These are phyloP conservation scores for Agrochola circellaris DNA, from an alignment of 2,888 invertebrate genomes.

Conservation along the genomic window DNA sequence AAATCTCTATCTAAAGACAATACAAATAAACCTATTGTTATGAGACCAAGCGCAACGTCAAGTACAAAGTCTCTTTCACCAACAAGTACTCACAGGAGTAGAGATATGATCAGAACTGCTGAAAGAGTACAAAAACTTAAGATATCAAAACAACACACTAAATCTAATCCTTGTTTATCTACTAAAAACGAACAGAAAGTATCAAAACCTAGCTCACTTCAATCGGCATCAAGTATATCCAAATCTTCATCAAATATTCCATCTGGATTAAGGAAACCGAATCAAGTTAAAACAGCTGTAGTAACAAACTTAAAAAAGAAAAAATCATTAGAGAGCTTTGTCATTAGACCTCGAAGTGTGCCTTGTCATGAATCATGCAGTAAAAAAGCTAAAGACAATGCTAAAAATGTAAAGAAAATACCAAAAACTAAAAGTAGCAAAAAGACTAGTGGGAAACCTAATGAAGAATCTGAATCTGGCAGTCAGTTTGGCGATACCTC, in stretches of 20 bases:
- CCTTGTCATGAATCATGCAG: slow-evolving; percentile 83
- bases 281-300: slow-evolving; percentile 82
- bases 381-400: slow-evolving; percentile 80
- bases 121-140: slow-evolving; percentile 86
- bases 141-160: slow-evolving; percentile 77
- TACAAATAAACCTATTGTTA: slow-evolving; percentile 63
- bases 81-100: slow-evolving; percentile 81
- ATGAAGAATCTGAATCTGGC: slow-evolving; percentile 75
- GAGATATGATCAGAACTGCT: slow-evolving; percentile 88
- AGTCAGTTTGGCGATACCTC: slow-evolving; percentile 87
- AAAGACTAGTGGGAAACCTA: slow-evolving; percentile 68
- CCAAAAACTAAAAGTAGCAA: slow-evolving; percentile 74
- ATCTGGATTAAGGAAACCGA: slow-evolving; percentile 74
- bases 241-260: slow-evolving; percentile 82
- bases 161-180: slow-evolving; percentile 80
- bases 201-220: slow-evolving; percentile 71
- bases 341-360: slow-evolving; percentile 79
- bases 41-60: slow-evolving; percentile 57
- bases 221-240: slow-evolving; percentile 75
- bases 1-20: slow-evolving; percentile 74
- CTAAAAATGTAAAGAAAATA: slow-evolving; percentile 74
- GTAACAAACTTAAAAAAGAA: slow-evolving; percentile 86
- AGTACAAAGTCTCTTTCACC: slow-evolving; percentile 68
- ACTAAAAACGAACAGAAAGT: slow-evolving; percentile 73
- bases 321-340: slow-evolving; percentile 80